phyloP scores from a whole-genome alignment of 2,888 invertebrate species.

The Cataglyphis rosenhaueri region DNA sequence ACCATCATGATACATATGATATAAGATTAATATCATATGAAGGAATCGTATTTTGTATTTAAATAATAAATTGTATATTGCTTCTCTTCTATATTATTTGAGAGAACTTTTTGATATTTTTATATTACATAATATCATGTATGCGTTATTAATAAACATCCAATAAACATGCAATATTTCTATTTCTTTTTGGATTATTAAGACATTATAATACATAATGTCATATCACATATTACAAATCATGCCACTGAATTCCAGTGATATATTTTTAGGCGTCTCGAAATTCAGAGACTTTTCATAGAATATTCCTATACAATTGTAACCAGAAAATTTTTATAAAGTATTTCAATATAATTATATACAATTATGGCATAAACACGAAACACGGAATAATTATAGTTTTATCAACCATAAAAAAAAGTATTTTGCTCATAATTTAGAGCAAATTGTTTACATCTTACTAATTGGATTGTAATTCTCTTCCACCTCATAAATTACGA shows the following conservation, averaged over 20 bases:
- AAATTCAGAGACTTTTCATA: not conserved
- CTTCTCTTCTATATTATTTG: not conserved
- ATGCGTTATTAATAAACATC: not conserved
- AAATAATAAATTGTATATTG: conserved; percentile 17
- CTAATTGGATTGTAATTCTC: not conserved
- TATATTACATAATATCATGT: conserved; percentile 35
- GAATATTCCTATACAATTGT: not conserved
- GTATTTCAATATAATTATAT: conserved; percentile 5
- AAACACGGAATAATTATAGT: not conserved
- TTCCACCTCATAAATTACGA: not conserved
- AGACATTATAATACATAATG: not conserved
- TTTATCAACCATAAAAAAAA: not conserved
- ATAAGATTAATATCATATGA: conserved; percentile 18
- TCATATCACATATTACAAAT: not conserved
- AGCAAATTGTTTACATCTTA: not conserved
- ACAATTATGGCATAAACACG: conserved; percentile 9
- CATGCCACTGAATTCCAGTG: not conserved
- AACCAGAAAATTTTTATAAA: not conserved
- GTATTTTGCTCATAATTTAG: not conserved
- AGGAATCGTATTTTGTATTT: conserved; percentile 12
- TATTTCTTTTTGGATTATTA: not conserved
- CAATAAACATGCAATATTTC: conserved; percentile 10
- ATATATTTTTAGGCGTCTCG: not conserved
- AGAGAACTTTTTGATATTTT: not conserved
- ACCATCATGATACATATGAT: conserved; percentile 4